A percentile compares a stretch with the other conserved stretches of the same genome.
Conservation (phyloP, 1,140 invertebrate genomes). For the Trichomalopsis sarcophagae region DNA sequence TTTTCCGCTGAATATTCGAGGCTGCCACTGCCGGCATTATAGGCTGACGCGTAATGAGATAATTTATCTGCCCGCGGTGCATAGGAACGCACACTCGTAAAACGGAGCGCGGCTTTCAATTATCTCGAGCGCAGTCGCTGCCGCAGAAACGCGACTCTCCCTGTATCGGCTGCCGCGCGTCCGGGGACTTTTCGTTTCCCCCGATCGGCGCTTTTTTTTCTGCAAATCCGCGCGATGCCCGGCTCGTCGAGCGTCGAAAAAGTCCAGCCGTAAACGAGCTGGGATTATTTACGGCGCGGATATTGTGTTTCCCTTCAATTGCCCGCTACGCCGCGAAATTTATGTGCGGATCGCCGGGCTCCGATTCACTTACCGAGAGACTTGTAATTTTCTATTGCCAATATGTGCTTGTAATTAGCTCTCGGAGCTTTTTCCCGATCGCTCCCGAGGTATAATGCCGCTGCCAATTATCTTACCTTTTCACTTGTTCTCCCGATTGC, state of each 20-base stretch:
- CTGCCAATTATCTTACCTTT: neutral
- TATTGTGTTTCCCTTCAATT: conserved; percentile 35
- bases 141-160: too few relatives aligned
- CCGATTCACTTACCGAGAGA: conserved; percentile 28
- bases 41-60: conserved; percentile 40
- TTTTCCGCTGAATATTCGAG: conserved; percentile 35
- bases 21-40: neutral
- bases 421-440: neutral
- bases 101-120: conserved; percentile 34
- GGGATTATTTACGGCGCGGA: conserved; percentile 20
- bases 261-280: neutral
- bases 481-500: conserved; percentile 10
- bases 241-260: neutral
- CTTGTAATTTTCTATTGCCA: conserved; percentile 1
- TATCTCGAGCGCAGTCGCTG: neutral
- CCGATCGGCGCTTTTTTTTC: neutral
- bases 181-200: neutral
- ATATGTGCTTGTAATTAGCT: conserved; percentile 15
- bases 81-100: neutral
- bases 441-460: neutral
- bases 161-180: too few relatives aligned
- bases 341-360: conserved; percentile 6
- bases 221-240: too few relatives aligned
- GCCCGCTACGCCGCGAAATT: conserved; percentile 12
- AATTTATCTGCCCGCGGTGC: conserved; percentile 26